A percentile compares a stretch with the other conserved stretches of the same genome.
phyloP scores from a whole-genome alignment of 2,797 vertebrate species.

The Numenius phaeopus region DNA sequence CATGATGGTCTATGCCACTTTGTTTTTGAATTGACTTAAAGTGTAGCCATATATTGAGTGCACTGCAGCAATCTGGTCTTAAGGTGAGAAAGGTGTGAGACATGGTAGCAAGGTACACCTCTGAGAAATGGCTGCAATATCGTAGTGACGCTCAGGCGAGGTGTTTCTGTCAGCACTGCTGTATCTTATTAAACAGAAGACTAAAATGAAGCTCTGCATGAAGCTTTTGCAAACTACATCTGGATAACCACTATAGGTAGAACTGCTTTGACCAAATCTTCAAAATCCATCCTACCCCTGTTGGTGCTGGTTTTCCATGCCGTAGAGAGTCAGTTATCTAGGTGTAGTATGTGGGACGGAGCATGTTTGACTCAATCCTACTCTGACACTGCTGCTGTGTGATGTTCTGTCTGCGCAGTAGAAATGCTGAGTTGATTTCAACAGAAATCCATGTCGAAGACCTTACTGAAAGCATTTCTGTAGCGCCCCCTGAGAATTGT shows the following conservation, averaged over 20 bases:
- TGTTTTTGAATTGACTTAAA: neutral
- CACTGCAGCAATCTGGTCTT: neutral
- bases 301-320: neutral
- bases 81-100: neutral
- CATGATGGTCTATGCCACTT: neutral
- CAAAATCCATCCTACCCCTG: neutral
- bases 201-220: neutral
- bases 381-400: neutral
- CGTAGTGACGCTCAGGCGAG: fast-evolving
- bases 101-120: neutral
- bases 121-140: neutral
- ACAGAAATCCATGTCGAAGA: neutral
- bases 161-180: neutral
- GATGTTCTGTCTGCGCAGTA: neutral
- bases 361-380: fast-evolving
- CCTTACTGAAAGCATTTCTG: neutral
- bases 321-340: fast-evolving
- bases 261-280: neutral
- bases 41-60: fast-evolving
- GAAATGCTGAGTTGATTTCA: neutral
- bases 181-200: neutral
- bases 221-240: neutral
- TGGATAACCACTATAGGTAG: neutral
- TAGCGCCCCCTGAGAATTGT: neutral
- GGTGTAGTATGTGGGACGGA: neutral